A percentile compares a stretch with the other conserved stretches of the same genome.
Conservation (phyloP, 2,888 invertebrate species). For the Xylota sylvarum region DNA sequence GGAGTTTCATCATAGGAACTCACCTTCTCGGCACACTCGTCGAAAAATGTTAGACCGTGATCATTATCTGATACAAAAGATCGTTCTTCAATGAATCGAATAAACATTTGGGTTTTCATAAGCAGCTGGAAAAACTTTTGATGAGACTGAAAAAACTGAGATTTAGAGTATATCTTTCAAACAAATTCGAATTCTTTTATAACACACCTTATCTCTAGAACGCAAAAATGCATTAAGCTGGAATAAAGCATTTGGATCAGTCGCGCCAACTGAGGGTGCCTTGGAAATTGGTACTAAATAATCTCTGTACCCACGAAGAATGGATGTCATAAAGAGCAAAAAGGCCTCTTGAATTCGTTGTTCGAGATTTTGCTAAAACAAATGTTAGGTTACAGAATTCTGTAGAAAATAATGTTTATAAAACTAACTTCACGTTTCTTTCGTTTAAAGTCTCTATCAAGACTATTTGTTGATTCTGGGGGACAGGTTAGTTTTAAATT, state of each 20-base stretch:
- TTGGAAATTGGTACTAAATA: conserved; percentile 96
- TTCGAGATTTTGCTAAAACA: conserved; percentile 91
- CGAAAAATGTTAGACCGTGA: conserved; percentile 97
- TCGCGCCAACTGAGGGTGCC: conserved; percentile 96
- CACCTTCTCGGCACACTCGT: conserved; percentile 96
- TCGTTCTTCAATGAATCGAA: conserved; percentile 98
- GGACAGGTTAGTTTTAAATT: conserved; percentile 86
- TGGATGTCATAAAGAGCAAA: conserved; percentile 96
- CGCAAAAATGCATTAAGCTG: conserved; percentile 95
- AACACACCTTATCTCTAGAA: conserved; percentile 92
- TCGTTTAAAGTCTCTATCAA: conserved; percentile 93
- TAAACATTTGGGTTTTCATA: conserved; percentile 98
- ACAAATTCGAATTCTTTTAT: not conserved
- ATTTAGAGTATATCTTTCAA: not conserved
- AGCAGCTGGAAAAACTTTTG: conserved; percentile 95
- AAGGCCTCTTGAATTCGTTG: conserved; percentile 99
- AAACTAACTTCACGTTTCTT: conserved; percentile 88
- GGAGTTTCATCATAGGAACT: conserved; percentile 86
- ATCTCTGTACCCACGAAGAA: conserved; percentile 95
- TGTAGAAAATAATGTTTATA: not conserved
- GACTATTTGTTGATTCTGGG: conserved; percentile 87
- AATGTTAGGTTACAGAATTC: not conserved
- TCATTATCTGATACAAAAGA: conserved; percentile 99
- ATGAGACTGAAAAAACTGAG: conserved; percentile 86
- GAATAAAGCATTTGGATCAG: conserved; percentile 97